A percentile compares a stretch with the other conserved stretches of the same genome.
phyloP scores from a whole-genome alignment of 2,888 invertebrate genomes.

The Pyrrhia umbra region DNA sequence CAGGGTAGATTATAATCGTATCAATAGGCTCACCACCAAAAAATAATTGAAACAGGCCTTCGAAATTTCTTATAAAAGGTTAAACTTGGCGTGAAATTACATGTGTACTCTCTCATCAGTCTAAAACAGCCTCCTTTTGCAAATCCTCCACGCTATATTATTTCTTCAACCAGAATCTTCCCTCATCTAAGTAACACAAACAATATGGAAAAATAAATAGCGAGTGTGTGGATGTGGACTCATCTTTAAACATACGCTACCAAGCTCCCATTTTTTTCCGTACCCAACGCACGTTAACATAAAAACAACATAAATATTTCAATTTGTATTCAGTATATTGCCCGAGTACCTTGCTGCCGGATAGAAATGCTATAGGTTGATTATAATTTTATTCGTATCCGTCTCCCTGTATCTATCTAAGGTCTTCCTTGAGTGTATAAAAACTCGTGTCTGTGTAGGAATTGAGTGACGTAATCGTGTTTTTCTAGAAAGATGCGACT shows the following conservation, averaged over 20 bases:
- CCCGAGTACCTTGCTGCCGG: constrained; percentile 34
- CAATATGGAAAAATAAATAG: constrained; percentile 6
- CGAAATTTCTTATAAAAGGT: no score
- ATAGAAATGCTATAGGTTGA: constrained; percentile 44
- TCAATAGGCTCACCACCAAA: no score
- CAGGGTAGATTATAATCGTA: no score
- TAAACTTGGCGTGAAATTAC: no score
- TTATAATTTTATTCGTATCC: constrained; percentile 49
- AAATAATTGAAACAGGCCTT: no score
- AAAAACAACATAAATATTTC: constrained; percentile 54
- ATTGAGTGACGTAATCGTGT: constrained; percentile 35
- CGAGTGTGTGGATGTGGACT: not conserved
- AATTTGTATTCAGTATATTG: constrained; percentile 60
- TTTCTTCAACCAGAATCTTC: no score
- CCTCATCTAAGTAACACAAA: not conserved
- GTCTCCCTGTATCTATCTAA: constrained; percentile 25
- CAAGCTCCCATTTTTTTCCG: constrained; percentile 26
- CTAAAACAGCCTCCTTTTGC: no score
- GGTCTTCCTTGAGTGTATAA: constrained; percentile 24
- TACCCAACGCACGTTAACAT: constrained; percentile 15
- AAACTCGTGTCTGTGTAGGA: constrained; percentile 21
- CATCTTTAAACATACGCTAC: constrained; percentile 29
- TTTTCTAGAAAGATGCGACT: constrained; percentile 16
- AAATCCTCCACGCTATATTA: no score
- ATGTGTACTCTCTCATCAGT: no score